Evolutionary conservation across 1,140 invertebrate genomes (phyloP).

Genomic region (Araneus ventricosus): DNA sequence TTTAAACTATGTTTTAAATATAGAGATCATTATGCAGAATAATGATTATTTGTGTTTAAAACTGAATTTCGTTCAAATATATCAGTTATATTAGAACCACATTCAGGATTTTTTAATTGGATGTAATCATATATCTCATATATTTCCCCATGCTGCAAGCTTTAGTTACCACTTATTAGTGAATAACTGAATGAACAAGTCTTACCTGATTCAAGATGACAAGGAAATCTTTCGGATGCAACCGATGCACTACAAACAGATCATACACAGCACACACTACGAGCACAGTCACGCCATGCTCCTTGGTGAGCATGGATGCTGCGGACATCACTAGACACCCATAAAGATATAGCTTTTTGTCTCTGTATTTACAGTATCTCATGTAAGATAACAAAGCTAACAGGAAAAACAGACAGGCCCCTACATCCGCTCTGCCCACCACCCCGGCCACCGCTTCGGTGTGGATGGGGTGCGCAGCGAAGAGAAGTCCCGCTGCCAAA

Average conservation of each 20-base stretch:
- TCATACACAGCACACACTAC: constrained; percentile 91
- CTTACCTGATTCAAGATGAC: constrained; percentile 66
- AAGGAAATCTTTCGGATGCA: constrained; percentile 76
- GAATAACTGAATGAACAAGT: background rate
- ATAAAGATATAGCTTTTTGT: constrained; percentile 59
- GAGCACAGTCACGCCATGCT: constrained; percentile 95
- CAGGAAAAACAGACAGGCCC: constrained; percentile 81
- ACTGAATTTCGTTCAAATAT: too few relatives aligned
- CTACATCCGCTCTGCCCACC: constrained; percentile 82
- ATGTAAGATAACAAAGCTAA: constrained; percentile 84
- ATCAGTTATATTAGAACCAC: too few relatives aligned
- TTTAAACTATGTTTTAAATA: too few relatives aligned
- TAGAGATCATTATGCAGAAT: too few relatives aligned
- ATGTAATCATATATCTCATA: too few relatives aligned
- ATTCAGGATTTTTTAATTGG: too few relatives aligned
- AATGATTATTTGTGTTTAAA: too few relatives aligned
- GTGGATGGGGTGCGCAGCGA: constrained; percentile 82
- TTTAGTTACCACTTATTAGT: too few relatives aligned
- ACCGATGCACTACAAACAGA: constrained; percentile 82
- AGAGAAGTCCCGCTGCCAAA: constrained; percentile 80
- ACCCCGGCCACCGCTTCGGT: constrained; percentile 86
- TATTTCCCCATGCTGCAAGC: too few relatives aligned
- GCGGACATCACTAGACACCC: constrained; percentile 70
- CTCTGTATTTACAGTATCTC: constrained; percentile 75
- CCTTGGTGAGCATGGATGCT: constrained; percentile 90